phyloP scores from a whole-genome alignment of 2,113 vertebrate genomes.

The Gnathonemus longibarbis region DNA sequence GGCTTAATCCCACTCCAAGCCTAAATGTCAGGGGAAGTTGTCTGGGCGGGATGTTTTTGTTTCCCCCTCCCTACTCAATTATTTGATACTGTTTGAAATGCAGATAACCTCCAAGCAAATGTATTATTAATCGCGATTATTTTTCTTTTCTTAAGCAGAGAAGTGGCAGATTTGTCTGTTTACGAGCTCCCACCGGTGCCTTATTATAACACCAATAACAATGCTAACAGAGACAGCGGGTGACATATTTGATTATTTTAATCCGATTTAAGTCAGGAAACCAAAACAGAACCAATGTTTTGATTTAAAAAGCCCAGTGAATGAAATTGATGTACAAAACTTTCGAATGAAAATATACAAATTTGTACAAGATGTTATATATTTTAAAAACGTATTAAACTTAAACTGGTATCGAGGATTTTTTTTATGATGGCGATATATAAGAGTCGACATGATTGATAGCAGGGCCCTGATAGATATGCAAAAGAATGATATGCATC shows the following conservation, averaged over 20 bases:
- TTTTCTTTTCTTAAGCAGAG: not conserved
- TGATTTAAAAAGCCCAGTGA: not conserved
- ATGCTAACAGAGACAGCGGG: not conserved
- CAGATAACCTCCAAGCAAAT: conserved; percentile 9
- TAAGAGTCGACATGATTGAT: not conserved
- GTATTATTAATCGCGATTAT: conserved; percentile 2
- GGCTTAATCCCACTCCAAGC: conserved; percentile 36
- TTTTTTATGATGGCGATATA: not conserved
- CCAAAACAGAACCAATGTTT: not conserved
- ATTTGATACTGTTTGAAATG: conserved; percentile 18
- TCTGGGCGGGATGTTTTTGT: conserved; percentile 18
- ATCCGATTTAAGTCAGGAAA: not conserved
- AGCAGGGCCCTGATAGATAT: not conserved
- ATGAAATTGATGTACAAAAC: not conserved
- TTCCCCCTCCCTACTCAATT: conserved; percentile 8
- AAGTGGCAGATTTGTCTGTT: not conserved
- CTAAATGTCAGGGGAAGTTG: conserved; percentile 46
- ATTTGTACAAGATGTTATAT: not conserved
- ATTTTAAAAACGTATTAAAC: not conserved
- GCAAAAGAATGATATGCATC: not conserved
- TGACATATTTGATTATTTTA: not conserved
- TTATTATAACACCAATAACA: not conserved
- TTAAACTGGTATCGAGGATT: not conserved
- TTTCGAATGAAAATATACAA: not conserved
- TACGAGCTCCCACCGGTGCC: not conserved